phyloP scores from a whole-genome alignment of 2,113 vertebrate genomes.

The Chamaetylas fuelleborni region DNA sequence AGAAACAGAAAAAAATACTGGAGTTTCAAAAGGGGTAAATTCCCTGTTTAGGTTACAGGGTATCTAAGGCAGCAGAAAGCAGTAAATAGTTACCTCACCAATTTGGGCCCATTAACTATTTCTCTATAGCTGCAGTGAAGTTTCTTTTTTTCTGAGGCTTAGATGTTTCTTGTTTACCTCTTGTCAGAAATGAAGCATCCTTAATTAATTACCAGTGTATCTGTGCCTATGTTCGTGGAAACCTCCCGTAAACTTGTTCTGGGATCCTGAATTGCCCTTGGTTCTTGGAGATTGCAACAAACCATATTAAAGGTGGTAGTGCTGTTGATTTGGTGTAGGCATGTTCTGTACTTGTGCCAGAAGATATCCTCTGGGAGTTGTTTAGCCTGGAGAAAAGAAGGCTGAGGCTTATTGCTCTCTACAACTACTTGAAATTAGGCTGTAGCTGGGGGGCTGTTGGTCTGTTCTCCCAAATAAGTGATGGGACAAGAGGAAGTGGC shows the following conservation, averaged over 20 bases:
- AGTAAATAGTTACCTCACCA: neutral
- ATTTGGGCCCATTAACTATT: neutral
- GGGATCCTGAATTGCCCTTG: neutral
- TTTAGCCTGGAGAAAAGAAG: neutral
- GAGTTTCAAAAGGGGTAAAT: neutral
- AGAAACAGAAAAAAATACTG: neutral
- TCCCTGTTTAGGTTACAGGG: neutral
- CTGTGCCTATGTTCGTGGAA: neutral
- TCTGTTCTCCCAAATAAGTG: neutral
- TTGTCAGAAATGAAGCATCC: neutral
- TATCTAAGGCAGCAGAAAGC: neutral
- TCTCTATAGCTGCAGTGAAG: neutral
- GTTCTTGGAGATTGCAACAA: neutral
- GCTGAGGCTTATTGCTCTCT: neutral
- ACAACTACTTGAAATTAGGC: neutral
- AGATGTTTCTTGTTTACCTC: neutral
- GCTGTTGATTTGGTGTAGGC: neutral
- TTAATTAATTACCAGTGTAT: rapidly evolving
- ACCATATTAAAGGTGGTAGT: neutral
- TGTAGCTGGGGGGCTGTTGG: neutral
- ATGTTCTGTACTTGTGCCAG: neutral
- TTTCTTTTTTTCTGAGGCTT: neutral
- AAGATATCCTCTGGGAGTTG: neutral
- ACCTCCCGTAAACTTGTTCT: neutral
- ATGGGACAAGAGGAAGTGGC: neutral